Evolutionary conservation across 2,797 vertebrate genomes (phyloP).

Genomic region (Trichosurus vulpecula): DNA sequence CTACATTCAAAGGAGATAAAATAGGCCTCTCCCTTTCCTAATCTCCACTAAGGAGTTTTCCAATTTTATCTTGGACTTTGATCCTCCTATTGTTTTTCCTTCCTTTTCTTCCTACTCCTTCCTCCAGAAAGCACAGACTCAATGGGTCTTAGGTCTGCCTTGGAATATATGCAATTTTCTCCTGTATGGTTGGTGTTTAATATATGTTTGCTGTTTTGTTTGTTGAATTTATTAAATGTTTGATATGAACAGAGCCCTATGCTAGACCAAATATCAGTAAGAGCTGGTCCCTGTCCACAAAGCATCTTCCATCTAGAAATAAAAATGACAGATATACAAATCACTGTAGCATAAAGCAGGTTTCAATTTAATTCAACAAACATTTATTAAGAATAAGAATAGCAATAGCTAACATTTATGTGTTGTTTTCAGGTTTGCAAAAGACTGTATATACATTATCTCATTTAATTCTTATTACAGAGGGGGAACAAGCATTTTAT

Average conservation of each 20-base stretch:
- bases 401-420: background rate
- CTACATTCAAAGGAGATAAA: background rate
- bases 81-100: background rate
- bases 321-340: background rate
- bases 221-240: background rate
- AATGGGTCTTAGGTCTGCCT: background rate
- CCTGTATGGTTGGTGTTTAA: background rate
- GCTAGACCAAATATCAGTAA: background rate
- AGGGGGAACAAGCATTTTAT: fast-evolving
- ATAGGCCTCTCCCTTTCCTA: background rate
- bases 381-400: background rate
- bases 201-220: background rate
- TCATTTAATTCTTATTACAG: background rate
- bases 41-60: background rate
- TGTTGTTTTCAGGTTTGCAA: background rate
- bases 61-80: fast-evolving
- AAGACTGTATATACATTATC: background rate
- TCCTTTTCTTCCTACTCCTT: background rate
- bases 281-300: background rate
- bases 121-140: background rate
- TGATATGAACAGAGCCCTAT: background rate
- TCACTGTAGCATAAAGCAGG: background rate
- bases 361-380: background rate
- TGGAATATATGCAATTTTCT: background rate
- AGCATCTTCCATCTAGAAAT: background rate